phyloP scores from a whole-genome alignment of 64 coral and sea anemone genomes.

The Montipora capricornis region DNA sequence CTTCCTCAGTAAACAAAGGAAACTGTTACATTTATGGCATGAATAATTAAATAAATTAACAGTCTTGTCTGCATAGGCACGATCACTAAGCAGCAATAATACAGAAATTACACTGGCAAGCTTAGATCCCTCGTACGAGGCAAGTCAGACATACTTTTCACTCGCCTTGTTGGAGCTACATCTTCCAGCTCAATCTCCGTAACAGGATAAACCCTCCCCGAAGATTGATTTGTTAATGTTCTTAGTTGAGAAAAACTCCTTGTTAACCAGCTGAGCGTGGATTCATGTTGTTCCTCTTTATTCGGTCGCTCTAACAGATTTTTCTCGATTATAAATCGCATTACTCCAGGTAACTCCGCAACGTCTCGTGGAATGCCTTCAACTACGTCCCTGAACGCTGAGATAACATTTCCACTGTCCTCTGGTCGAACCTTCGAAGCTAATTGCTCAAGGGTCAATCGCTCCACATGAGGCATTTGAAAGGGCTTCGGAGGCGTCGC shows the following conservation, averaged over 20 bases:
- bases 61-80: no score
- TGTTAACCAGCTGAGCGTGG: constrained; percentile 75
- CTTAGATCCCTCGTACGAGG: constrained; percentile 62
- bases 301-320: constrained; percentile 61
- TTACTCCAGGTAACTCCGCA: constrained; percentile 65
- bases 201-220: constrained; percentile 78
- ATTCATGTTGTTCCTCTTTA: constrained; percentile 14
- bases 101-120: not conserved
- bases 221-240: constrained; percentile 78
- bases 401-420: constrained; percentile 80
- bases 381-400: constrained; percentile 70
- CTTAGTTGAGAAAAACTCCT: constrained; percentile 73
- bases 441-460: constrained; percentile 82
- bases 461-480: constrained; percentile 74
- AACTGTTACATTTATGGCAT: not conserved
- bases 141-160: constrained; percentile 95
- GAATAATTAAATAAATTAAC: no score
- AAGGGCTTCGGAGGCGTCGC: constrained; percentile 55
- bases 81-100: not conserved
- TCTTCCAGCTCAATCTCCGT: constrained; percentile 53
- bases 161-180: constrained; percentile 61
- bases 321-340: constrained; percentile 82
- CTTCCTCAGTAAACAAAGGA: constrained; percentile 6
- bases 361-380: constrained; percentile 66
- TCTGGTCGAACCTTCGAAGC: constrained; percentile 81